Percentiles rank a stretch among this genome's conserved stretches.
These are phyloP conservation scores for Loxodonta africana DNA, from an alignment of 2,113 vertebrate genomes.

Conservation along the genomic window DNA sequence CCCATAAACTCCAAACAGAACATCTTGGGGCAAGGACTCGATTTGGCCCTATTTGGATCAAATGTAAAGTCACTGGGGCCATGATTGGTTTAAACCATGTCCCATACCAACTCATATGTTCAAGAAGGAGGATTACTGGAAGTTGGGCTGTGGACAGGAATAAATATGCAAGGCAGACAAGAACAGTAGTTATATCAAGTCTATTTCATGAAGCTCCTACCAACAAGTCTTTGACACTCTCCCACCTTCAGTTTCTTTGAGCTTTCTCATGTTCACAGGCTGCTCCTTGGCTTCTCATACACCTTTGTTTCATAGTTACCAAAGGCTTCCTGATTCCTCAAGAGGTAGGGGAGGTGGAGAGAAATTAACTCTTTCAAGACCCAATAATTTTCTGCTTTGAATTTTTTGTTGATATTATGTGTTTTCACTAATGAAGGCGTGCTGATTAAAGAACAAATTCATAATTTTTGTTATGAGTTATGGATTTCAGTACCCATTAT, in stretches of 20 bases:
- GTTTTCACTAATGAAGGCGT: too few species aligned
- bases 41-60: background rate
- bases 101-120: background rate
- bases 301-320: background rate
- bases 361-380: background rate
- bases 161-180: background rate
- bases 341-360: background rate
- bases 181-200: background rate
- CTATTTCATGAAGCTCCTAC: background rate
- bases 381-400: too few species aligned
- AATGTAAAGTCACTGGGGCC: background rate
- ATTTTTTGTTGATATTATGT: too few species aligned
- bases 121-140: background rate
- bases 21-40: background rate
- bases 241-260: background rate
- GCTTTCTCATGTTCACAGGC: too few species aligned
- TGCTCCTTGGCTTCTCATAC: background rate
- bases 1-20: background rate
- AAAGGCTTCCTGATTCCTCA: background rate
- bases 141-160: background rate
- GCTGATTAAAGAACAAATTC: too few species aligned
- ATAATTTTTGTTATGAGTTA: too few species aligned
- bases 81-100: background rate
- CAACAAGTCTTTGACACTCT: background rate
- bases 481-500: too few species aligned